Evolutionary conservation across 2,888 invertebrate genomes (phyloP).

Genomic region (Aphidoletes aphidimyza): DNA sequence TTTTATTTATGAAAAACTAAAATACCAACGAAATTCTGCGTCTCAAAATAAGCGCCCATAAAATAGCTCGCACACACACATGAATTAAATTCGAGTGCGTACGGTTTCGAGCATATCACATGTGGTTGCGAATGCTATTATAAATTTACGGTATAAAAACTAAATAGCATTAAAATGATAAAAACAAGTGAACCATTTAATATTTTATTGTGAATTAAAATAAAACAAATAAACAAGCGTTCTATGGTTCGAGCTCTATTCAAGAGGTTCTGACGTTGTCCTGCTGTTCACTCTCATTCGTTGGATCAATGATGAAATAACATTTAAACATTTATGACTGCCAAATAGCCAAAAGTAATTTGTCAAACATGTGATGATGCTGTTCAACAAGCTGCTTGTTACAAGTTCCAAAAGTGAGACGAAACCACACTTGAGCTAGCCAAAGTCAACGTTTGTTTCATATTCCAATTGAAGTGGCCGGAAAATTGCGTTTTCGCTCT

Average conservation of each 20-base stretch:
- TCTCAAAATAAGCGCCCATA: too few species aligned
- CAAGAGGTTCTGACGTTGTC: too few species aligned
- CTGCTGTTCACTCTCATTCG: neutral
- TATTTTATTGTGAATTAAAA: conserved; percentile 30
- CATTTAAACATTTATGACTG: neutral
- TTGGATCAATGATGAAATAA: neutral
- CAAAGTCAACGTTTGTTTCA: too few species aligned
- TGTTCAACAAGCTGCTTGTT: neutral
- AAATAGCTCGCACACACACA: neutral
- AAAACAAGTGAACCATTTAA: conserved; percentile 14
- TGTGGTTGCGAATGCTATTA: neutral
- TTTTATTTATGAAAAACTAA: too few species aligned
- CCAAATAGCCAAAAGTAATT: neutral
- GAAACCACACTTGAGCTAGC: too few species aligned
- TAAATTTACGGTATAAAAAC: conserved; percentile 39
- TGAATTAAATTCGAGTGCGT: neutral
- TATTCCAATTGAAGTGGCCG: neutral
- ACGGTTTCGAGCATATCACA: neutral
- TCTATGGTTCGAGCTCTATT: too few species aligned
- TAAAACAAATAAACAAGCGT: conserved; percentile 25
- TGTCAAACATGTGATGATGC: neutral
- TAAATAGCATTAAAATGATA: conserved; percentile 4
- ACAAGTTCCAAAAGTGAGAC: too few species aligned
- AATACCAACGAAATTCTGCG: too few species aligned
- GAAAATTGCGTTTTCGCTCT: neutral